Percentiles rank a stretch among this genome's conserved stretches.
Conservation (phyloP, 2,888 invertebrate genomes). For the Drosophila mulleri region DNA sequence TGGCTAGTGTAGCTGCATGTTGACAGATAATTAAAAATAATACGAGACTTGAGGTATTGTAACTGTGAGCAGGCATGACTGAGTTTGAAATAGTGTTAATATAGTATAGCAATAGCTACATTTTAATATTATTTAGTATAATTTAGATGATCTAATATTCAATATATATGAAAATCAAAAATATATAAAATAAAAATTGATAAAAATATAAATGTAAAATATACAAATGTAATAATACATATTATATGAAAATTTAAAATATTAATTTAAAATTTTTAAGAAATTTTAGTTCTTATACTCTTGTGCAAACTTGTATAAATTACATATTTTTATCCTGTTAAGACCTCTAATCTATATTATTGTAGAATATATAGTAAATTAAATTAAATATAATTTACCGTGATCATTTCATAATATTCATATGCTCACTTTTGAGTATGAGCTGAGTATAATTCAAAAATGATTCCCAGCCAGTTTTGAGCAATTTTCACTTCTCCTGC, state of each 20-base stretch:
- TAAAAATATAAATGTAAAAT: too few species aligned
- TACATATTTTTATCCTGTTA: too few species aligned
- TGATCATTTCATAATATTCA: neutral
- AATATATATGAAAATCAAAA: too few species aligned
- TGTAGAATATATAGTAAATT: neutral
- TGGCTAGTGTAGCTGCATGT: neutral
- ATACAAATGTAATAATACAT: too few species aligned
- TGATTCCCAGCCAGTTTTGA: slow-evolving; percentile 18
- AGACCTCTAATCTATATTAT: too few species aligned
- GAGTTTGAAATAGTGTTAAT: neutral
- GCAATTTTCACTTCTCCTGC: slow-evolving; percentile 19
- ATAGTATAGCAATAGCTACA: neutral
- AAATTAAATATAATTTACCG: neutral
- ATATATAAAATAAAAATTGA: too few species aligned
- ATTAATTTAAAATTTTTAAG: too few species aligned
- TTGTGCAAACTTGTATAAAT: too few species aligned
- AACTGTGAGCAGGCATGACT: neutral
- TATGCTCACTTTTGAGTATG: neutral
- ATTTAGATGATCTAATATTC: too few species aligned
- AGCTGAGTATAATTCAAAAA: slow-evolving; percentile 5
- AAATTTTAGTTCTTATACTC: too few species aligned
- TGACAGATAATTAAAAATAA: neutral
- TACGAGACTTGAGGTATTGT: neutral
- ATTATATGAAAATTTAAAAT: too few species aligned
- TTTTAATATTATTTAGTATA: too few species aligned